Evolutionary conservation across 2,113 vertebrate genomes (phyloP).

Genomic region (Malurus elegans): DNA sequence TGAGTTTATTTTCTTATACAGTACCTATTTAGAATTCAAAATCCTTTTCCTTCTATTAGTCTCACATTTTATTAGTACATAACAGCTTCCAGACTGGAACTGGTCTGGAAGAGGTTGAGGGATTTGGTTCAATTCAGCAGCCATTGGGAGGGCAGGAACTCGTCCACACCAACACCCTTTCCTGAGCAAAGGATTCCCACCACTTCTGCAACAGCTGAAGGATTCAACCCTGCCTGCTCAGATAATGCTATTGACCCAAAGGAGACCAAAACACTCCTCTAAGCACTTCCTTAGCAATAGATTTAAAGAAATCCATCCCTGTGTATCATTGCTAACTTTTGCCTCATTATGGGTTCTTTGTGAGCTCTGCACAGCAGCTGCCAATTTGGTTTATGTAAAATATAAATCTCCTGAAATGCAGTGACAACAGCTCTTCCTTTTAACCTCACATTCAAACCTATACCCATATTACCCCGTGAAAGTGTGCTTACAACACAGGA

Average conservation of each 20-base stretch:
- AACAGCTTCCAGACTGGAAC: neutral
- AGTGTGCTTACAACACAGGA: neutral
- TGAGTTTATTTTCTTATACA: neutral
- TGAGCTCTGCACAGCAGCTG: neutral
- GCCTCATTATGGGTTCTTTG: neutral
- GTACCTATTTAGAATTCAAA: neutral
- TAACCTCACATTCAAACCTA: neutral
- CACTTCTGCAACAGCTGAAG: neutral
- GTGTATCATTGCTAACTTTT: neutral
- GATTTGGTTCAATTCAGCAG: neutral
- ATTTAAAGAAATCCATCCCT: neutral
- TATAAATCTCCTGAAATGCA: neutral
- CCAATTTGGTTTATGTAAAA: neutral
- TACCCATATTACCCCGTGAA: fast-evolving
- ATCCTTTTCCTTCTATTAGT: neutral
- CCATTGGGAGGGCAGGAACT: neutral
- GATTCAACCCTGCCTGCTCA: neutral
- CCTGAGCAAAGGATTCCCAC: neutral
- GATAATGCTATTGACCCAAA: neutral
- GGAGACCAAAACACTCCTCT: neutral
- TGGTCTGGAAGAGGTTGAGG: neutral
- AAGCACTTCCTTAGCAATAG: neutral
- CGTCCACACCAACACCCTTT: neutral
- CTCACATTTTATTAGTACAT: fast-evolving
- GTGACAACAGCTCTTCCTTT: neutral